Conservation (phyloP, 2,797 vertebrate species). For the Coracias cyanogaster region DNA sequence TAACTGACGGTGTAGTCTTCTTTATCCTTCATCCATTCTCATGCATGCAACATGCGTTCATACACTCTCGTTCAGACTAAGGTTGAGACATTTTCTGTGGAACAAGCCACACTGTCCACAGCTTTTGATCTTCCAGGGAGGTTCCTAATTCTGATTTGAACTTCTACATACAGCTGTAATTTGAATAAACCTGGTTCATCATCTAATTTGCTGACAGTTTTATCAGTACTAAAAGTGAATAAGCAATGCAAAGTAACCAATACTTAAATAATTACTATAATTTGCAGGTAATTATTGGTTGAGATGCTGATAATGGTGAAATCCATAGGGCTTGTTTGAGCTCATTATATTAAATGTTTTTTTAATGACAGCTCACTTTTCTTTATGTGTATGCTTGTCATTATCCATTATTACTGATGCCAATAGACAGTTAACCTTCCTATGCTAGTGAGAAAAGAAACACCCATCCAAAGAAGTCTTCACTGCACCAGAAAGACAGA, state of each 20-base stretch:
- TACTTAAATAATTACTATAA: background rate
- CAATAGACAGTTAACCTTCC: background rate
- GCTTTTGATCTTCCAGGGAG: background rate
- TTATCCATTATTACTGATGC: background rate
- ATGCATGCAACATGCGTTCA: background rate
- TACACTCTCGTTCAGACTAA: background rate
- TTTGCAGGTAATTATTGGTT: background rate
- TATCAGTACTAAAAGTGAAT: background rate
- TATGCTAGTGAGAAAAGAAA: background rate
- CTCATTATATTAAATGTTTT: background rate
- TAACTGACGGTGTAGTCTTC: background rate
- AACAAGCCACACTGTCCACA: fast-evolving
- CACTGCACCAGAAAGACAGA: background rate
- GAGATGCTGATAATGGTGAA: background rate
- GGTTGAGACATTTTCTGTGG: background rate
- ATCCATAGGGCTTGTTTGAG: background rate
- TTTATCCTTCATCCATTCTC: background rate
- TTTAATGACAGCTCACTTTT: background rate
- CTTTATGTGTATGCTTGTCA: background rate
- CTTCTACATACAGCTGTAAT: background rate
- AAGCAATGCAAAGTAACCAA: background rate
- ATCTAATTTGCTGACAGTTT: background rate
- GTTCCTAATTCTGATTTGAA: background rate
- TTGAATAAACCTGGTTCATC: background rate
- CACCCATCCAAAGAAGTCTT: background rate